phyloP scores from a whole-genome alignment of 2,797 vertebrate species.

The Margarornis squamiger region DNA sequence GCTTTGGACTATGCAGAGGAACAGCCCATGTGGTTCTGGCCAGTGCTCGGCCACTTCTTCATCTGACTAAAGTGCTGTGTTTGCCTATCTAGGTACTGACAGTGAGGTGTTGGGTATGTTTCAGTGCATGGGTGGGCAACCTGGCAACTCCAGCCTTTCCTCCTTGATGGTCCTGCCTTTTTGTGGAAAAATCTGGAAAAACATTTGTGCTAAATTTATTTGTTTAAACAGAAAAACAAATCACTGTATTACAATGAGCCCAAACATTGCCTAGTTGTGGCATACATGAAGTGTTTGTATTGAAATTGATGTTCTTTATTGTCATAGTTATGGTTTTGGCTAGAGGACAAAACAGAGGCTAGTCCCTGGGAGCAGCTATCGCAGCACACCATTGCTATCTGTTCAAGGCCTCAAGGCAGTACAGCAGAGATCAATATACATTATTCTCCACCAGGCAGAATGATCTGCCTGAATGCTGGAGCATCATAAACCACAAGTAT shows the following conservation, averaged over 20 bases:
- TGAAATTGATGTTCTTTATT: neutral
- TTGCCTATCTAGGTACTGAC: neutral
- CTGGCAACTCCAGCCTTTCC: neutral
- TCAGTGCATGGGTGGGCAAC: neutral
- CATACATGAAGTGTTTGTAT: neutral
- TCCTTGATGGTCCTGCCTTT: neutral
- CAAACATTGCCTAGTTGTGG: neutral
- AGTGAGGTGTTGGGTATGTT: neutral
- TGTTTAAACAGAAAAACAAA: neutral
- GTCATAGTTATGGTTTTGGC: neutral
- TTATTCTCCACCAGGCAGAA: neutral
- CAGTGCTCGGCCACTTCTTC: neutral
- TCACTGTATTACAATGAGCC: neutral
- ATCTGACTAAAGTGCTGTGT: neutral
- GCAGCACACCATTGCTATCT: neutral
- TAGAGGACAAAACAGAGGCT: neutral
- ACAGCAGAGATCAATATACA: neutral
- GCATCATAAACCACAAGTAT: neutral
- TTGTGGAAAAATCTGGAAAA: neutral
- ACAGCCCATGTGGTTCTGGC: neutral
- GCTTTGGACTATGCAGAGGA: neutral
- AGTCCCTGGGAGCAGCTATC: neutral
- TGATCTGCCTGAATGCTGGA: neutral
- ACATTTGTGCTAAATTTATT: neutral
- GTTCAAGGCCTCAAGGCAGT: neutral